Conservation (phyloP, 2,797 vertebrate genomes). For the Hypotaenidia okinawae region DNA sequence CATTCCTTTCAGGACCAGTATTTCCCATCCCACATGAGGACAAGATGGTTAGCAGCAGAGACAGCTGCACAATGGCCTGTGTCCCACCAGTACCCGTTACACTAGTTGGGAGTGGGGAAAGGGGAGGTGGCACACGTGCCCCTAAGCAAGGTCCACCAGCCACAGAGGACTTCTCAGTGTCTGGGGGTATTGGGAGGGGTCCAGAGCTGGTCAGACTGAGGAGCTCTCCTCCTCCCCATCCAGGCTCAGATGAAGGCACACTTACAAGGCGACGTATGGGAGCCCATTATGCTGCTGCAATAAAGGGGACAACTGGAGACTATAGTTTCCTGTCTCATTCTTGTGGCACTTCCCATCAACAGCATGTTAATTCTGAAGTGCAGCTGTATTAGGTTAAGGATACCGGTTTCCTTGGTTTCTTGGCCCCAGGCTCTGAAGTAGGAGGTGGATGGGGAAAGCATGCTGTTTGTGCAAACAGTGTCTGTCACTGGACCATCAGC, state of each 20-base stretch:
- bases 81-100: rapidly evolving
- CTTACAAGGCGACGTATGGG: not conserved
- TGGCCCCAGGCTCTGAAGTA: not conserved
- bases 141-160: not conserved
- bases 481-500: constrained; percentile 36
- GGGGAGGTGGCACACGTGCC: not conserved
- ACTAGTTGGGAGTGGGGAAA: not conserved
- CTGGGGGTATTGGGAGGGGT: not conserved
- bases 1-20: not conserved
- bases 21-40: rapidly evolving
- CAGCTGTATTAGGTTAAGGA: not conserved
- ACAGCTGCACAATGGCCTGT: not conserved
- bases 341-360: not conserved
- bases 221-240: not conserved
- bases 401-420: constrained; percentile 55
- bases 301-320: not conserved
- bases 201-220: not conserved
- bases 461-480: constrained; percentile 28
- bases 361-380: not conserved
- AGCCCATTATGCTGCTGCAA: not conserved
- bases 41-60: not conserved
- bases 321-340: not conserved
- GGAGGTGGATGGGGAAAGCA: not conserved
- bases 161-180: not conserved
- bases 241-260: rapidly evolving